phyloP scores from a whole-genome alignment of 35 echinoderm and acorn worm species.

The Heliocidaris tuberculata region DNA sequence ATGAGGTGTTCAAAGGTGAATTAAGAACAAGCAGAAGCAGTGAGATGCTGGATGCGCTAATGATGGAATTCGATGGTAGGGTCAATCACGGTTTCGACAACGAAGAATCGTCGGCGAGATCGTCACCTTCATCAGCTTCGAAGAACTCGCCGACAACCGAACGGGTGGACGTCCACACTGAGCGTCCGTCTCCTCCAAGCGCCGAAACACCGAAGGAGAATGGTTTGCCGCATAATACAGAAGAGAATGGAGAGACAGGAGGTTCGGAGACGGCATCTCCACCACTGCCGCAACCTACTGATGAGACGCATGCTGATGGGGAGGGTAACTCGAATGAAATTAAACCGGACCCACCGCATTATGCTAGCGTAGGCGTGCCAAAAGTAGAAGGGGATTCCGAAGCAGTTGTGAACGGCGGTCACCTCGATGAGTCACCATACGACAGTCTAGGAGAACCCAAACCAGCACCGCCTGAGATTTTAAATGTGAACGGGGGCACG shows the following conservation, averaged over 20 bases:
- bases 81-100: constrained; percentile 7
- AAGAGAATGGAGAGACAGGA: not conserved
- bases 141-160: constrained; percentile 20
- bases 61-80: constrained; percentile 29
- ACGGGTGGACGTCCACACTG: not conserved
- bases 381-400: not conserved
- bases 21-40: constrained; percentile 12
- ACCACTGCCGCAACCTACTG: no score
- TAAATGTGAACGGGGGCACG: not conserved
- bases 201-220: not conserved
- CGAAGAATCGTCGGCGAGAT: constrained; percentile 4
- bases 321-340: not conserved
- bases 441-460: constrained; percentile 25
- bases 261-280: not conserved
- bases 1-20: not conserved
- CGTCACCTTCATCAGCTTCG: not conserved
- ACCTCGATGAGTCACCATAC: not conserved
- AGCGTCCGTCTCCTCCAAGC: not conserved
- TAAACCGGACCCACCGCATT: not conserved
- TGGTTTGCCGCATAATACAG: not conserved
- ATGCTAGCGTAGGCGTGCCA: not conserved
- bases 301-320: not conserved
- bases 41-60: constrained; percentile 23
- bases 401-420: not conserved
- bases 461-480: constrained; percentile 12